Evolutionary conservation across 2,113 vertebrate species (phyloP).

Genomic region (Tapirus terrestris): DNA sequence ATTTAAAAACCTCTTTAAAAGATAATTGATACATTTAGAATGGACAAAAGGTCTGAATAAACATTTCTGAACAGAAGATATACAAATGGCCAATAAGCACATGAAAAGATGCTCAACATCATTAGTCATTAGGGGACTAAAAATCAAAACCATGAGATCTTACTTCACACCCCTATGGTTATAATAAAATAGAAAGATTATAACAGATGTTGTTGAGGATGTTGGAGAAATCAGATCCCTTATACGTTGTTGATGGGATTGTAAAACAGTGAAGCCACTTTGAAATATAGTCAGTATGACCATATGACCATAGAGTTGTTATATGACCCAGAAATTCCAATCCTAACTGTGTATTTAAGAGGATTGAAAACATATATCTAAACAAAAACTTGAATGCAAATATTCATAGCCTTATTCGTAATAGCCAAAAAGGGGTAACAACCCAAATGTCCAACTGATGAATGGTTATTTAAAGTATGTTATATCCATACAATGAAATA

Average conservation of each 20-base stretch:
- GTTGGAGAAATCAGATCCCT: neutral
- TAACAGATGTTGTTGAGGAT: neutral
- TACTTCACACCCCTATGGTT: neutral
- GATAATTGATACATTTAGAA: neutral
- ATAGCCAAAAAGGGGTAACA: neutral
- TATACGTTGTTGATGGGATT: neutral
- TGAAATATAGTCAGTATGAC: neutral
- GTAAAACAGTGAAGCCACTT: neutral
- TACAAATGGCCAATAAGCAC: neutral
- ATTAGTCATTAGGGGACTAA: neutral
- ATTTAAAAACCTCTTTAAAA: neutral
- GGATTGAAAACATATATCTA: neutral
- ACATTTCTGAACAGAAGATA: neutral
- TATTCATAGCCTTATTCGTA: neutral
- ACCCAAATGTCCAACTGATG: neutral
- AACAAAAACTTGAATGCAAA: neutral
- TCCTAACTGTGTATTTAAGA: neutral
- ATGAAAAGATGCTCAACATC: neutral
- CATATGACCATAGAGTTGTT: neutral
- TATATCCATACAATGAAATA: neutral
- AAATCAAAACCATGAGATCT: neutral
- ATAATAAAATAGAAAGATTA: neutral
- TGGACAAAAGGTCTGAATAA: neutral
- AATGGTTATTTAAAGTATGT: neutral
- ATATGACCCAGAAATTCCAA: neutral